Base-by-base conservation (phyloP, 2,797 vertebrate species). In the Erethizon dorsatum region DNA sequence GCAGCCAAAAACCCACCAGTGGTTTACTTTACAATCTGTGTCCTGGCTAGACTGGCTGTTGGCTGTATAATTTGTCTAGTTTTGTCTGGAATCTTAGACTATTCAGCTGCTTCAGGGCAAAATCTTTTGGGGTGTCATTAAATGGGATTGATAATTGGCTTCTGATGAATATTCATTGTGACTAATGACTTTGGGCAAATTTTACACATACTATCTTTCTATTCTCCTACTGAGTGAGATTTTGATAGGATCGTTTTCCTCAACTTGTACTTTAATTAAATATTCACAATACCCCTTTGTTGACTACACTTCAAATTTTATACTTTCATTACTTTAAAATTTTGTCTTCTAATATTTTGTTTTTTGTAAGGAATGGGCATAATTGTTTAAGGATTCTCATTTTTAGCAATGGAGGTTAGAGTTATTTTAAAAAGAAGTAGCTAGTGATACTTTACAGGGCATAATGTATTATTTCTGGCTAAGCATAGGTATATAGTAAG, bases 111-210 rank as follows among this genome's bases (percentile, higher is more conserved):
- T 98, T 95, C 90, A 97, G 97, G 97, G 97, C 85, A 98, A 92
- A 98, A 97, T 97, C 97, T 98, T 97, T 98, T 97, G 95, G 97
- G 97, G 97, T 97, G 94, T 97, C 97, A 96, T 97, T 98, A 98
- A 97, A 94, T 95, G 83, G 96, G 96, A 97, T 97, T 98, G 97
- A 98, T 98, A 98, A 98, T 98, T 98, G 97, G 97, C 97, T 98
- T 97, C 94, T 98, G 97, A 98, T 98, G 98, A 98, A 98, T 98
- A 98, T 98, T 98, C 98, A 98, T 98, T 86, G 96, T 98, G 96
- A 98, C 97, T 98, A 97, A 98, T 97, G 97, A 98, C 98, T 98
- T 97, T 97, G 96, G 98, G 98, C 98, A 98, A 97, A 98, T 97
- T 98, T 98, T 98, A 97, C 96, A 98, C 97, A 92, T 97, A 97